A percentile compares a stretch with the other conserved stretches of the same genome.
These are phyloP conservation scores for Molorchus minor DNA, from an alignment of 2,888 invertebrate species.

Conservation along the genomic window DNA sequence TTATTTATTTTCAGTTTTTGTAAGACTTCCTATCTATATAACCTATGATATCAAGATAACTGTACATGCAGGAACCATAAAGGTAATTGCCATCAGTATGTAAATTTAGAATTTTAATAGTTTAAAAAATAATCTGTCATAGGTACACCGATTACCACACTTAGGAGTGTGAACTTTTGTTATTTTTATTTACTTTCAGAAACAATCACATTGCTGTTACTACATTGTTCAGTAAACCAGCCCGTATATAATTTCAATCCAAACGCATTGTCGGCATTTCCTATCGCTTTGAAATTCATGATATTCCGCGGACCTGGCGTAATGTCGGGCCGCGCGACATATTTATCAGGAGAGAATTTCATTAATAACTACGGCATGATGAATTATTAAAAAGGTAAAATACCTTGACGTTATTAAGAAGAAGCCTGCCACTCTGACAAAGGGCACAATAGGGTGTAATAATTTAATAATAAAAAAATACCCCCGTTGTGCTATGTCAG, in stretches of 20 bases:
- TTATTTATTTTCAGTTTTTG: too few species aligned
- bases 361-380: conserved; percentile 11
- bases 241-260: neutral
- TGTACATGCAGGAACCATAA: too few species aligned
- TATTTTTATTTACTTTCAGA: neutral
- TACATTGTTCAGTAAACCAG: neutral
- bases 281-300: neutral
- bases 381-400: conserved; percentile 19
- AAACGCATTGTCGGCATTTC: conserved; percentile 1
- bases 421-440: conserved; percentile 7
- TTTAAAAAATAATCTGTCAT: too few species aligned
- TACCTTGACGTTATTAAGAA: conserved; percentile 15
- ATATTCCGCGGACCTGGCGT: neutral
- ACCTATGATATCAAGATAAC: too few species aligned
- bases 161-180: too few species aligned
- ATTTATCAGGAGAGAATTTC: conserved; percentile 18
- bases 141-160: too few species aligned
- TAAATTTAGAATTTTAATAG: too few species aligned
- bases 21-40: too few species aligned
- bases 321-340: neutral
- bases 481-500: too few species aligned
- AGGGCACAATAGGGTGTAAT: neutral
- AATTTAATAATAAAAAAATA: neutral
- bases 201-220: neutral
- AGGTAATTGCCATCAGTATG: too few species aligned